A percentile compares a stretch with the other conserved stretches of the same genome.
phyloP scores from a whole-genome alignment of 2,113 vertebrate genomes.

The Eurystomus gularis region DNA sequence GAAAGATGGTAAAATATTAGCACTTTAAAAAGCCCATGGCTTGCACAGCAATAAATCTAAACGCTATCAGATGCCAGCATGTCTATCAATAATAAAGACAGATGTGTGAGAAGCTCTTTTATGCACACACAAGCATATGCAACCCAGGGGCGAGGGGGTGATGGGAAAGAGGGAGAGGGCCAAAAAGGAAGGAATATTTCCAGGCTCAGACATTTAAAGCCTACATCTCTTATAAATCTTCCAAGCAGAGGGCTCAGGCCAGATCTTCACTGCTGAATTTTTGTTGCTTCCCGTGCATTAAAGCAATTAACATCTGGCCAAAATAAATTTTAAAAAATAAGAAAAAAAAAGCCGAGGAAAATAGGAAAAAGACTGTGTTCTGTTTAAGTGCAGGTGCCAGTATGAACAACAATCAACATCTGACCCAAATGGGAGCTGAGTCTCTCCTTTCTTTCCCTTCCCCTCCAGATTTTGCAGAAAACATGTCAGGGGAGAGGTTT shows the following conservation, averaged over 20 bases:
- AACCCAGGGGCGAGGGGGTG: not conserved
- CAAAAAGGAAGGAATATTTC: constrained; percentile 45
- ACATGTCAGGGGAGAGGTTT: not conserved
- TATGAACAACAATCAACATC: accelerated
- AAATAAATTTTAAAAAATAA: not conserved
- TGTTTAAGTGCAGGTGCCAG: not conserved
- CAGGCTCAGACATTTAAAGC: constrained; percentile 2
- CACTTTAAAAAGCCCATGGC: not conserved
- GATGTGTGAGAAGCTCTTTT: constrained; percentile 19
- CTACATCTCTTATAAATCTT: constrained; percentile 37
- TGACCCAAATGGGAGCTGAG: not conserved
- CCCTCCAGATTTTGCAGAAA: not conserved
- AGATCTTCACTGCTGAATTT: not conserved
- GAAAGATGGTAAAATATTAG: constrained; percentile 11
- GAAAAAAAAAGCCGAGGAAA: accelerated
- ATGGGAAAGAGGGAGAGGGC: not conserved
- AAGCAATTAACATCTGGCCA: not conserved
- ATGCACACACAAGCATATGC: not conserved
- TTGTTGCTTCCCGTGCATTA: not conserved
- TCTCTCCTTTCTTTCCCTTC: not conserved
- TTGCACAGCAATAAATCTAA: not conserved
- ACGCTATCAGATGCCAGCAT: not conserved
- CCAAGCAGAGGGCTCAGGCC: not conserved
- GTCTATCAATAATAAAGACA: constrained; percentile 31
- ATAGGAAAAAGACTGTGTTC: not conserved